phyloP scores from a whole-genome alignment of 2,113 vertebrate species.

The Rhabdomys dilectus region DNA sequence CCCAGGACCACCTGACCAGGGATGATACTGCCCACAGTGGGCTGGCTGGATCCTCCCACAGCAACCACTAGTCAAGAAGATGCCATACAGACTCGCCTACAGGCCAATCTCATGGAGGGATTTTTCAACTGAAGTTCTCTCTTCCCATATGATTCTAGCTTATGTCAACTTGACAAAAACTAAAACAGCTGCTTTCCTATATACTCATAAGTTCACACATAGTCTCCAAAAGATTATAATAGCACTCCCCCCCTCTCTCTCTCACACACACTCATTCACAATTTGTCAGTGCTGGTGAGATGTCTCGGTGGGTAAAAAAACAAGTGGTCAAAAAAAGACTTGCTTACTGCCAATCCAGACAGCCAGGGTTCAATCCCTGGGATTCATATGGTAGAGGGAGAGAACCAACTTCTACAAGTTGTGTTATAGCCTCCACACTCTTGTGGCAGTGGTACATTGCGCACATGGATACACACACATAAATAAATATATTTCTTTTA shows the following conservation, averaged over 20 bases:
- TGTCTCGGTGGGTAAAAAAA: neutral
- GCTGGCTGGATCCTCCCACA: neutral
- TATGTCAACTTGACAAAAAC: neutral
- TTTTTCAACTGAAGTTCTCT: neutral
- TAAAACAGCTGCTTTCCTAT: neutral
- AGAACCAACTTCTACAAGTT: neutral
- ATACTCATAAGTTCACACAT: neutral
- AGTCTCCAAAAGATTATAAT: neutral
- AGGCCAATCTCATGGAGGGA: neutral
- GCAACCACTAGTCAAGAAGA: neutral
- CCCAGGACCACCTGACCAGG: neutral
- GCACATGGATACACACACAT: neutral
- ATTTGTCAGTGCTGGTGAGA: neutral
- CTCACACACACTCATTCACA: neutral
- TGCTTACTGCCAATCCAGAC: neutral
- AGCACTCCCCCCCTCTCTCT: neutral
- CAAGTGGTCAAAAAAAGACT: neutral
- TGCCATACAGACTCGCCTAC: neutral
- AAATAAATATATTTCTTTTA: neutral
- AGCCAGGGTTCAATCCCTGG: neutral
- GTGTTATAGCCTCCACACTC: neutral
- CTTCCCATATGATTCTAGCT: neutral
- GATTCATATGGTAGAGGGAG: neutral
- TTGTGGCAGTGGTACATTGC: neutral
- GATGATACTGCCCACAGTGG: neutral